phyloP scores from a whole-genome alignment of 2,888 invertebrate genomes.

The Plebejus anna region DNA sequence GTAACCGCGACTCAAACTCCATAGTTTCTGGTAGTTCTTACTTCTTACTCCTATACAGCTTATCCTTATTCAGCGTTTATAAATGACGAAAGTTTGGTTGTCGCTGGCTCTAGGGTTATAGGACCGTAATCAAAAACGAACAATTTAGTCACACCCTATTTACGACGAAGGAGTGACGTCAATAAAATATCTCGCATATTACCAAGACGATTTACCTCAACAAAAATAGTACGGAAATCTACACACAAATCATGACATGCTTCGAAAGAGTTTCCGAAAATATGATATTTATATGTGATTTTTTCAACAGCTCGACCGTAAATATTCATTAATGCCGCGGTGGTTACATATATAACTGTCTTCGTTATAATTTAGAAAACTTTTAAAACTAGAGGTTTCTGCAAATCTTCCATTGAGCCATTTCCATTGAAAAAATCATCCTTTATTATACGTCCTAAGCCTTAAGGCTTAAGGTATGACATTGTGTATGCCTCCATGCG shows the following conservation, averaged over 20 bases:
- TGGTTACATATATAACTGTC: neutral
- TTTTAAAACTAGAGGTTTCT: neutral
- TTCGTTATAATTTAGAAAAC: neutral
- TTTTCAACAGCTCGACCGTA: slow-evolving; percentile 10
- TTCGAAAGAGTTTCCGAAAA: neutral
- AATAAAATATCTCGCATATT: slow-evolving; percentile 36
- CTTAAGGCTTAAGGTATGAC: too few relatives aligned
- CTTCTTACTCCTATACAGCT: too few relatives aligned
- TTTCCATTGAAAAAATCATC: neutral
- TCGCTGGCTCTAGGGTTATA: slow-evolving; percentile 41
- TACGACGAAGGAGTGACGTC: slow-evolving; percentile 46
- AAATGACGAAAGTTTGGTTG: too few relatives aligned
- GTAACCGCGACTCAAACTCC: too few relatives aligned
- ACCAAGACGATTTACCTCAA: slow-evolving; percentile 16
- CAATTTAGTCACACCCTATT: slow-evolving; percentile 54
- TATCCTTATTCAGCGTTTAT: too few relatives aligned
- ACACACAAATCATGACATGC: slow-evolving; percentile 17
- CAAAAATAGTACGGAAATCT: slow-evolving; percentile 14
- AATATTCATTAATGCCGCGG: slow-evolving; percentile 5
- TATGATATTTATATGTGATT: neutral
- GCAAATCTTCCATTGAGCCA: neutral
- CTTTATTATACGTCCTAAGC: neutral
- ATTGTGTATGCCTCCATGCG: too few relatives aligned
- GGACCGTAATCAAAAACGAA: slow-evolving; percentile 49
- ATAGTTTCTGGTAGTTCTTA: too few relatives aligned